These are phyloP conservation scores for Lepidurus packardi DNA, from an alignment of 1,140 invertebrate species.

Conservation along the genomic window DNA sequence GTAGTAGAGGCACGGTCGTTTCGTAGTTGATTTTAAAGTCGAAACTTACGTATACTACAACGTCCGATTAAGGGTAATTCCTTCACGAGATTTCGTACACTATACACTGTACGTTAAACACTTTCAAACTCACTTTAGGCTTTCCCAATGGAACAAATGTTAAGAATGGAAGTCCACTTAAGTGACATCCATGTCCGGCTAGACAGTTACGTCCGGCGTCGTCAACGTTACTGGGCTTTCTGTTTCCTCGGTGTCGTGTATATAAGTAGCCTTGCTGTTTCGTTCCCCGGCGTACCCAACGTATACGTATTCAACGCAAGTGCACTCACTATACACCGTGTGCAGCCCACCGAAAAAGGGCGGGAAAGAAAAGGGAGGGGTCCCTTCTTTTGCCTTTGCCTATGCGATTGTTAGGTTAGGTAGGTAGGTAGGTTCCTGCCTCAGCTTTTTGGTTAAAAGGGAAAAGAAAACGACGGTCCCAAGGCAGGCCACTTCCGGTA, in stretches of 20 bases:
- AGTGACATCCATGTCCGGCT: slow-evolving; percentile 17
- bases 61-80: too few species aligned
- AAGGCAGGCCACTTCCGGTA: slow-evolving; percentile 13
- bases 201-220: slow-evolving; percentile 20
- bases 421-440: slow-evolving; percentile 6
- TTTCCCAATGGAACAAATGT: not conserved
- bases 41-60: too few species aligned
- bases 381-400: not conserved
- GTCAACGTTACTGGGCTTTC: slow-evolving; percentile 3
- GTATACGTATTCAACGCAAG: slow-evolving; percentile 4
- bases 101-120: not conserved
- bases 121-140: not conserved
- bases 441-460: not conserved
- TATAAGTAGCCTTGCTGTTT: not conserved
- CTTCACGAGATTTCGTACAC: not conserved
- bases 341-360: not conserved
- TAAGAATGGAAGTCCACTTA: slow-evolving; percentile 18
- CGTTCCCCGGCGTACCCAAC: not conserved
- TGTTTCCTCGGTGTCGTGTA: too few species aligned
- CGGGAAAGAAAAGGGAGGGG: not conserved
- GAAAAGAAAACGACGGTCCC: slow-evolving; percentile 4
- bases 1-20: too few species aligned
- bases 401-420: slow-evolving; percentile 3
- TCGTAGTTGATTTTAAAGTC: too few species aligned
- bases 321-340: not conserved